These are phyloP conservation scores for Lasioglossum pauxillum DNA, from an alignment of 2,888 invertebrate species.

Conservation along the genomic window DNA sequence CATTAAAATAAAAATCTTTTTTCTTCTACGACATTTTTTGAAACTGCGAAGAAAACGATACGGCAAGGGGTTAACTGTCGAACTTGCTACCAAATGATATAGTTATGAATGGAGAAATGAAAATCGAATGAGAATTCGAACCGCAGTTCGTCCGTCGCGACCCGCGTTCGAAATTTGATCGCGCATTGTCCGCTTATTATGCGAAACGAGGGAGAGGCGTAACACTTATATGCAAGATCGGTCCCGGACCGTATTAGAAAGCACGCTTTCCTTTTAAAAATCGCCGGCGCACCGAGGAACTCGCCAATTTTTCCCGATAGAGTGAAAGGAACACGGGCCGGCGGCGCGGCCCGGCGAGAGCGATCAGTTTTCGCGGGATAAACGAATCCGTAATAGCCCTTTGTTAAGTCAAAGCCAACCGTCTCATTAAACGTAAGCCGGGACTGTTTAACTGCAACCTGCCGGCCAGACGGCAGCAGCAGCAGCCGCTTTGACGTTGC, in stretches of 20 bases:
- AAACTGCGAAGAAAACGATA: too few relatives aligned
- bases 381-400: slow-evolving; percentile 38
- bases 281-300: slow-evolving; percentile 16
- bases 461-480: neutral
- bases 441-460: slow-evolving; percentile 33
- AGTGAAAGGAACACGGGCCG: slow-evolving; percentile 43
- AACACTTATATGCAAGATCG: slow-evolving; percentile 18
- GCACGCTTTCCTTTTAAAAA: slow-evolving; percentile 46
- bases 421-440: slow-evolving; percentile 55
- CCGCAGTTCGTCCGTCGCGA: neutral
- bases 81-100: too few relatives aligned
- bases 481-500: slow-evolving; percentile 30
- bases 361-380: slow-evolving; percentile 25
- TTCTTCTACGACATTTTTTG: too few relatives aligned
- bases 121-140: neutral
- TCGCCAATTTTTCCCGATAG: slow-evolving; percentile 34
- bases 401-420: slow-evolving; percentile 49
- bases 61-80: too few relatives aligned
- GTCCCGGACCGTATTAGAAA: slow-evolving; percentile 41
- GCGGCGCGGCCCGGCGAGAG: slow-evolving; percentile 12
- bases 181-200: neutral
- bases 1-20: too few relatives aligned
- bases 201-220: slow-evolving; percentile 10
- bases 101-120: too few relatives aligned
- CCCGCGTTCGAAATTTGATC: slow-evolving; percentile 3